Conservation (phyloP, 2,113 vertebrate species). For the Peromyscus californicus region DNA sequence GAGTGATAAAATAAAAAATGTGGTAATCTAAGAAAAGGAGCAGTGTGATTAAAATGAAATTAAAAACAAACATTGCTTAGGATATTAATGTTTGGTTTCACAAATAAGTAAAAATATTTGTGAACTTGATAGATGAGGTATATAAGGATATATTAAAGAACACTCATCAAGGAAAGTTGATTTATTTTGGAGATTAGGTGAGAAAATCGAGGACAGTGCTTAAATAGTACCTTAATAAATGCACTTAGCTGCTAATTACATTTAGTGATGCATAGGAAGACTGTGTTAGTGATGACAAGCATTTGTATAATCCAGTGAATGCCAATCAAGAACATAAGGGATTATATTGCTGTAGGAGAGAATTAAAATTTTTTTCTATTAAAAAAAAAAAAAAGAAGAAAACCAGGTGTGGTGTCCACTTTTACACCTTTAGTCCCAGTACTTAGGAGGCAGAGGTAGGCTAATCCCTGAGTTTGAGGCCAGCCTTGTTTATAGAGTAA, state of each 20-base stretch:
- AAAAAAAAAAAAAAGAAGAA: not conserved
- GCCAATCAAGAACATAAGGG: slow-evolving; percentile 31
- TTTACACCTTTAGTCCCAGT: not conserved
- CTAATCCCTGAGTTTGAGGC: not conserved
- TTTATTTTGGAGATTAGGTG: slow-evolving; percentile 18
- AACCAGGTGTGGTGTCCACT: not conserved
- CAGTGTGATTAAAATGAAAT: slow-evolving; percentile 36
- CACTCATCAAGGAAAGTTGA: not conserved
- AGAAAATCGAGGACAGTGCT: slow-evolving; percentile 6
- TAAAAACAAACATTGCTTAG: slow-evolving; percentile 5
- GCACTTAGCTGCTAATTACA: slow-evolving; percentile 35
- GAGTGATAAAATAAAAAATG: slow-evolving; percentile 6
- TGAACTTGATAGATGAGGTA: slow-evolving; percentile 31
- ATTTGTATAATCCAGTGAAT: slow-evolving; percentile 19
- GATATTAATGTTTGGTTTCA: slow-evolving; percentile 43
- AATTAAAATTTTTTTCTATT: slow-evolving; percentile 21
- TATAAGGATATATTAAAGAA: slow-evolving; percentile 6
- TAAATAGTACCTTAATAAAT: slow-evolving; percentile 35
- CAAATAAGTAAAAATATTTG: slow-evolving; percentile 9
- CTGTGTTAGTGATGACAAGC: not conserved
- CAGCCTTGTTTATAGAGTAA: not conserved
- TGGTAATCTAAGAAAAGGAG: slow-evolving; percentile 6
- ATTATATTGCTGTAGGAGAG: slow-evolving; percentile 21
- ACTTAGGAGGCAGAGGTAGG: not conserved
- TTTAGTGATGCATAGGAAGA: slow-evolving; percentile 29